phyloP scores from a whole-genome alignment of 2,888 invertebrate species.

The Gymnoscelis rufifasciata region DNA sequence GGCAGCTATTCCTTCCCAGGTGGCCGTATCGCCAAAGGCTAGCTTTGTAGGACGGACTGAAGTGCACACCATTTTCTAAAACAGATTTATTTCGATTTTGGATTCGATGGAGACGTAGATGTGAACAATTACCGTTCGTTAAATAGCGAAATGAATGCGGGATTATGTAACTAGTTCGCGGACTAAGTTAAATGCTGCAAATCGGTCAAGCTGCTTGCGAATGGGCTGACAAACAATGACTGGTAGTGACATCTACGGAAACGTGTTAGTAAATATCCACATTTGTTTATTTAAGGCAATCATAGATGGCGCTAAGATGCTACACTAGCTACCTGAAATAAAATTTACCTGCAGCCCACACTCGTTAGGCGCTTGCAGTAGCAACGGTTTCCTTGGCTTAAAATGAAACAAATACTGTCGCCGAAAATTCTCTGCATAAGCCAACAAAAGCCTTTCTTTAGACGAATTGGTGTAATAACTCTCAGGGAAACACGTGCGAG shows the following conservation, averaged over 20 bases:
- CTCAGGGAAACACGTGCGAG: constrained; percentile 79
- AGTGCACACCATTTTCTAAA: constrained; percentile 93
- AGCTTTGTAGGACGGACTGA: constrained; percentile 88
- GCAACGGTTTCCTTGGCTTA: constrained; percentile 80
- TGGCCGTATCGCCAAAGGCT: constrained; percentile 83
- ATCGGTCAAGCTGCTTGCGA: too few relatives aligned
- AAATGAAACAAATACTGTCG: constrained; percentile 81
- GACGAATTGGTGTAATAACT: constrained; percentile 82
- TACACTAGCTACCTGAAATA: too few relatives aligned
- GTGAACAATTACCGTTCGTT: too few relatives aligned
- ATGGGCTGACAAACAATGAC: not conserved
- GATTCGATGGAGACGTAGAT: too few relatives aligned
- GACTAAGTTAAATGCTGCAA: too few relatives aligned
- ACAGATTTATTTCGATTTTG: not conserved
- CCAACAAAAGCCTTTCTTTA: constrained; percentile 84
- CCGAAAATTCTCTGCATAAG: constrained; percentile 89
- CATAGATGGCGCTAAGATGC: too few relatives aligned
- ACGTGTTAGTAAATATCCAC: not conserved
- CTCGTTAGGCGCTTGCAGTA: constrained; percentile 87
- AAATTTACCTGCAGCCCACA: constrained; percentile 83
- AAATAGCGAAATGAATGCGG: too few relatives aligned
- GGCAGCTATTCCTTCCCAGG: constrained; percentile 84
- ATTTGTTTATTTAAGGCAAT: not conserved
- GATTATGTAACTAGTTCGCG: too few relatives aligned
- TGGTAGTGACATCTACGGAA: constrained; percentile 29